phyloP scores from a whole-genome alignment of 2,797 vertebrate species.

The Lophius americanus region DNA sequence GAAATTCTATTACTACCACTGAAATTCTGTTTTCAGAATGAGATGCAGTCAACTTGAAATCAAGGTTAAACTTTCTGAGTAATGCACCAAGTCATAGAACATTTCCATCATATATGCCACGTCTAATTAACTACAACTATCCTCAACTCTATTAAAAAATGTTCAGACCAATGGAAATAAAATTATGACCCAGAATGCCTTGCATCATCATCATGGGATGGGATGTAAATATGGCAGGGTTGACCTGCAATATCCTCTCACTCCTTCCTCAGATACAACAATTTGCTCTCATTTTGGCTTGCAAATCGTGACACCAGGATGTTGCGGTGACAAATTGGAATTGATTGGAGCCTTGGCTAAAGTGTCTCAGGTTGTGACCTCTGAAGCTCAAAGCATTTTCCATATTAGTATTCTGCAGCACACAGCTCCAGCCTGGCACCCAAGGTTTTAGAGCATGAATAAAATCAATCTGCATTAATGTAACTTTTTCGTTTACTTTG shows the following conservation, averaged over 20 bases:
- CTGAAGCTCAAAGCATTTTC: conserved; percentile 65
- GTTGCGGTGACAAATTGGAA: conserved; percentile 78
- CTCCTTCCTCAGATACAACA: conserved; percentile 55
- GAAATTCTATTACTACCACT: too few species aligned
- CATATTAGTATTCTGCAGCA: conserved; percentile 71
- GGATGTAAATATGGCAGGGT: conserved; percentile 57
- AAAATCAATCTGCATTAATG: conserved; percentile 58
- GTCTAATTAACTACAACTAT: neutral
- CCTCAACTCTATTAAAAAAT: conserved; percentile 2
- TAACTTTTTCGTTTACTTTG: conserved; percentile 15
- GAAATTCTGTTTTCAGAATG: neutral
- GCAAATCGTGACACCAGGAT: conserved; percentile 69
- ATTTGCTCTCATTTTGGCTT: conserved; percentile 63
- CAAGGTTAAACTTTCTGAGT: conserved; percentile 1
- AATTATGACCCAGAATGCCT: conserved; percentile 40
- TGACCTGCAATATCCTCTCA: conserved; percentile 64
- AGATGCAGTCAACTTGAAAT: conserved; percentile 3
- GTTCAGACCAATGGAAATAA: conserved; percentile 17
- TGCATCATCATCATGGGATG: conserved; percentile 28
- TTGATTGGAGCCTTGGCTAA: conserved; percentile 76
- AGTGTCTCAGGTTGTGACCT: conserved; percentile 75
- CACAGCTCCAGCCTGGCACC: conserved; percentile 45
- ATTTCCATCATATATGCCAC: neutral
- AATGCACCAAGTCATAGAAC: neutral
- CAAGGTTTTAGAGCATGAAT: conserved; percentile 58